Evolutionary conservation across 2,888 invertebrate species (phyloP), one percentile per base, ranked within the genome.

Genomic region (Ophonus ardosiacus): DNA sequence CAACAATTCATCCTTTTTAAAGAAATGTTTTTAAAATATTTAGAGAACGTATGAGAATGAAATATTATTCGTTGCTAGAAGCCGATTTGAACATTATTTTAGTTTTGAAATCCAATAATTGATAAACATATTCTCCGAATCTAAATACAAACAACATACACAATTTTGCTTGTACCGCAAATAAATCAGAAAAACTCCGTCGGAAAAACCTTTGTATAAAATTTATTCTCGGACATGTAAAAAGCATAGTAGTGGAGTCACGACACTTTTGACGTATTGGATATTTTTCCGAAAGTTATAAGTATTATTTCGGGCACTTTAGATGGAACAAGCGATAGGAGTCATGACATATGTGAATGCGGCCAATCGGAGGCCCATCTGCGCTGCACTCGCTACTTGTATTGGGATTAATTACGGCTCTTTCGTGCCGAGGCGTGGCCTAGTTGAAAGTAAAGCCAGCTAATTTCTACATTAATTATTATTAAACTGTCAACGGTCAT

Each of bases 401-500:
- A 78, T 84, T 82, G 65, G 82, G 68, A 82, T 82, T 83, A 83
- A 83, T 83, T 83, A 83, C 74, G 40, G 57, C 51, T 74, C 82
- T 82, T 74, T 82, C 63, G 68, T 57, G 59, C 24, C 59, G 61
- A 68, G 71, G 83, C 74, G 82, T 74, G 71, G 24, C 31, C 68
- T 43, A 18, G 24, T 24, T 57, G 78, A 78, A 78, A 78, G 78
- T 78, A 78, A 78, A 78, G 31, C 56, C 40, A 57, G n/a, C 56
- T 78, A 80, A 80, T 61, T 83, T 83, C 51, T 43, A 78, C 65
- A 76, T 78, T 84, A 84, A 84, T 84, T 84, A 84, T 78, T 84
- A 84, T 84, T 84, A 84, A 84, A 84, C 78, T 84, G 84, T 84
- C 84, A 78, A 84, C 78, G 78, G 74, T 84, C 59, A 78, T 78